Base-by-base conservation (phyloP, 64 coral and sea anemone genomes). In the Dendronephthya gigantea region DNA sequence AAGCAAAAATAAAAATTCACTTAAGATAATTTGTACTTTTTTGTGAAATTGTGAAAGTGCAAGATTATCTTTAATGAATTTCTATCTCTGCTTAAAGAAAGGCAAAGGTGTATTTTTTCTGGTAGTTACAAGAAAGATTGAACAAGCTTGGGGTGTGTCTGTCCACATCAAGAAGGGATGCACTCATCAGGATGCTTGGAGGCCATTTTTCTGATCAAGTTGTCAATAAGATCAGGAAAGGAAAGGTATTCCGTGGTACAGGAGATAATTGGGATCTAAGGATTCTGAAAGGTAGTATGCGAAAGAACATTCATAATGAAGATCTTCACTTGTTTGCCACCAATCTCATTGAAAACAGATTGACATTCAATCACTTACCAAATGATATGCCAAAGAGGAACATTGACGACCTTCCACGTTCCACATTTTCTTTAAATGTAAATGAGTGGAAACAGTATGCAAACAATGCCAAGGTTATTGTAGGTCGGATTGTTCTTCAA, bases 101-200 rank as follows among this genome's bases (percentile, higher is more conserved):
- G n/a, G n/a, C n/a, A n/a, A n/a, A n/a, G n/a, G n/a, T n/a, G n/a
- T n/a, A n/a, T n/a, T n/a, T 62, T 47, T 59, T 59, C 23, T 19
- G 28, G 15, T 22, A 92, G 87, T 55, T 93, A 83, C 88, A 93
- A 75, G 91, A 93, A 58, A 58, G 87, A 58, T 40, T 93, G 27
- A 93, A 93, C 9, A 89, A 87, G 43, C 91, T 89, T 83, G 87
- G 91, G 39, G 87, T 93, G 9, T 93, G 91, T 36, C 52, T 93
- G 15, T 86, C 76, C 27, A 38, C 37, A 84, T 51, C 74, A 19
- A 69, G 91, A 41, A 38, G 84, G 34, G 88, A 89, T 33, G 59
- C 23, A 34, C 17, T 90, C 14, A 34, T 90, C 1, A 93, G 83
- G n/a, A 41, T 93, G 2, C 36, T 90, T 10, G 90, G 90, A 19